A percentile compares a stretch with the other conserved stretches of the same genome.
phyloP scores from a whole-genome alignment of 2,797 vertebrate genomes.

The Aulostomus chinensis region DNA sequence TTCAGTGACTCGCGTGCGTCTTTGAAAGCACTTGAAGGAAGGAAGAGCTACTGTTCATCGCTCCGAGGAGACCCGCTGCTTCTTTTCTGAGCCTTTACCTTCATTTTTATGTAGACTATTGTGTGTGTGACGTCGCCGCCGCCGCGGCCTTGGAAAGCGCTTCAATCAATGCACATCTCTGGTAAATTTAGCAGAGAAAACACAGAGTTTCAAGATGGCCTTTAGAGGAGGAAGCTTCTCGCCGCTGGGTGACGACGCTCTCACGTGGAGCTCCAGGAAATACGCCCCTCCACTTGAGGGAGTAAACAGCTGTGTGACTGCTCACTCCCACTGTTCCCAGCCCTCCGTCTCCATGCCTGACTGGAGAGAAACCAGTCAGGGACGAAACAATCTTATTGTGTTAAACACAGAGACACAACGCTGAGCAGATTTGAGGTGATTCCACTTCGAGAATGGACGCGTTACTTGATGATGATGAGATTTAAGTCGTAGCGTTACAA shows the following conservation, averaged over 20 bases:
- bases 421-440: too few relatives aligned
- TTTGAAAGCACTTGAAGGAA: constrained; percentile 48
- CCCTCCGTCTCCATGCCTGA: neutral
- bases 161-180: too few relatives aligned
- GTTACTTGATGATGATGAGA: too few relatives aligned
- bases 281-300: constrained; percentile 20
- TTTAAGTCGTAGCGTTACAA: too few relatives aligned
- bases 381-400: too few relatives aligned
- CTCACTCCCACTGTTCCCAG: constrained; percentile 39
- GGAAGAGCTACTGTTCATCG: constrained; percentile 37
- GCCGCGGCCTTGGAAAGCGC: constrained; percentile 40
- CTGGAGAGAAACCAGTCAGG: too few relatives aligned
- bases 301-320: constrained; percentile 45
- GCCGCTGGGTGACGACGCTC: constrained; percentile 62
- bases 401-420: too few relatives aligned
- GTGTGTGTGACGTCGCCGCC: constrained; percentile 25
- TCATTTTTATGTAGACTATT: constrained; percentile 42
- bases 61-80: constrained; percentile 10
- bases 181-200: too few relatives aligned
- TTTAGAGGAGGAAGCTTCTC: constrained; percentile 35
- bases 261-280: constrained; percentile 61
- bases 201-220: constrained; percentile 23
- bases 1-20: constrained; percentile 10
- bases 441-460: too few relatives aligned
- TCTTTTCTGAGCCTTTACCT: constrained; percentile 45